Percentiles rank a stretch among this genome's conserved stretches.
These are phyloP conservation scores for Heteromormyrus szaboi DNA, from an alignment of 2,797 vertebrate genomes.

Conservation along the genomic window DNA sequence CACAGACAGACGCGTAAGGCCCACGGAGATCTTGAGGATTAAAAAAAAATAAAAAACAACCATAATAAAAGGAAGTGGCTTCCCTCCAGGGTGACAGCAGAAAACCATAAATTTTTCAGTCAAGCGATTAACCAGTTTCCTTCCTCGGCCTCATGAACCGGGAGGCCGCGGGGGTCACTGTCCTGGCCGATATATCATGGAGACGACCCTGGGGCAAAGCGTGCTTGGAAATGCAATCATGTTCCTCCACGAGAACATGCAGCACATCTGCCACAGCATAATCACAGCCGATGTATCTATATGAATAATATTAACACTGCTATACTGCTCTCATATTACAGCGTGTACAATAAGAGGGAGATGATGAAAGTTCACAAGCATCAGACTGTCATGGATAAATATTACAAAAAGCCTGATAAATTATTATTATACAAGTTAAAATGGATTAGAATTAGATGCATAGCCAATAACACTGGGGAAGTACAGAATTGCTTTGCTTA, in stretches of 20 bases:
- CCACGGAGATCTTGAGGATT: neutral
- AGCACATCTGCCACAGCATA: neutral
- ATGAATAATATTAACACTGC: neutral
- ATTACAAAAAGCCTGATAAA: neutral
- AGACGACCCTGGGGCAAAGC: neutral
- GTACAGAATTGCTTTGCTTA: neutral
- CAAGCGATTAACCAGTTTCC: slow-evolving; percentile 15
- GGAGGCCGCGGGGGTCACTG: neutral
- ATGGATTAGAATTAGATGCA: neutral
- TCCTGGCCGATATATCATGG: neutral
- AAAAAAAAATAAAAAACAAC: neutral
- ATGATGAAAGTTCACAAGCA: neutral
- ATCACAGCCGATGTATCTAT: neutral
- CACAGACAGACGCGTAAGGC: neutral
- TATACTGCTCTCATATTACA: neutral
- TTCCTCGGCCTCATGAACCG: neutral
- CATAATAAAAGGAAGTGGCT: neutral
- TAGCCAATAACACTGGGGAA: neutral
- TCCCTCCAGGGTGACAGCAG: neutral
- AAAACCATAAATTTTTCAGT: neutral
- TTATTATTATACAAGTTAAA: neutral
- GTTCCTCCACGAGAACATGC: neutral
- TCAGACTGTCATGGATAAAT: neutral
- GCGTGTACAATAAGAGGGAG: neutral
- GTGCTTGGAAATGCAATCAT: neutral